These are phyloP conservation scores for Hucho hucho DNA, from an alignment of 2,113 vertebrate species.

Conservation along the genomic window DNA sequence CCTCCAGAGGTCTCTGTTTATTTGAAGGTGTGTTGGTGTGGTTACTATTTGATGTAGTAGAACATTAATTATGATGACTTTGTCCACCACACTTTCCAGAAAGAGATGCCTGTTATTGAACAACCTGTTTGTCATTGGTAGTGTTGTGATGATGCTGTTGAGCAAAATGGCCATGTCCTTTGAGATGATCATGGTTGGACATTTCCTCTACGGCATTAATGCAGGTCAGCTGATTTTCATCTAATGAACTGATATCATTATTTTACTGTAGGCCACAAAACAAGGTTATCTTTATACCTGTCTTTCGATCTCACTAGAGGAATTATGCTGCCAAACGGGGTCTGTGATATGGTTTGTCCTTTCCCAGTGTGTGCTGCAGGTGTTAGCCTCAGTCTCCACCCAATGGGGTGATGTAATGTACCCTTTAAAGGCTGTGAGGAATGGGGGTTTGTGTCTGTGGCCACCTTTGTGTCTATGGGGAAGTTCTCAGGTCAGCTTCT, in stretches of 20 bases:
- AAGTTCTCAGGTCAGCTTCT: conserved; percentile 79
- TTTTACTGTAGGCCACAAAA: not conserved
- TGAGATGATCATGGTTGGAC: conserved; percentile 75
- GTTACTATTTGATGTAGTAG: not conserved
- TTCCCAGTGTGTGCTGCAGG: conserved; percentile 53
- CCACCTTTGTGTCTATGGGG: conserved; percentile 65
- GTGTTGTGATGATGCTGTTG: conserved; percentile 66
- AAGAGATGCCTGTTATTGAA: conserved; percentile 69
- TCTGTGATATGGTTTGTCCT: not conserved
- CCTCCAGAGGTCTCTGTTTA: conserved; percentile 50
- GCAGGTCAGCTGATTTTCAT: conserved; percentile 48
- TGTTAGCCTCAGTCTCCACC: conserved; percentile 62
- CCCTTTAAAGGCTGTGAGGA: conserved; percentile 70
- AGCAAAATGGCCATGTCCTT: conserved; percentile 67
- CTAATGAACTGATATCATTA: not conserved
- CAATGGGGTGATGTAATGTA: conserved; percentile 76
- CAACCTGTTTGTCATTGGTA: conserved; percentile 62
- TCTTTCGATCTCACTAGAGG: too few relatives aligned
- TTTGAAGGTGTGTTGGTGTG: not conserved
- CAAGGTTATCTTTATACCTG: too few relatives aligned
- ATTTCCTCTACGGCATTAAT: conserved; percentile 67
- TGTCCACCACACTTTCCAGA: conserved; percentile 39
- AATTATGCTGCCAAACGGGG: too few relatives aligned
- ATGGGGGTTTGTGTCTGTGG: conserved; percentile 67
- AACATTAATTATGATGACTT: not conserved